phyloP scores from a whole-genome alignment of 2,113 vertebrate genomes.

The Leiothrix lutea region DNA sequence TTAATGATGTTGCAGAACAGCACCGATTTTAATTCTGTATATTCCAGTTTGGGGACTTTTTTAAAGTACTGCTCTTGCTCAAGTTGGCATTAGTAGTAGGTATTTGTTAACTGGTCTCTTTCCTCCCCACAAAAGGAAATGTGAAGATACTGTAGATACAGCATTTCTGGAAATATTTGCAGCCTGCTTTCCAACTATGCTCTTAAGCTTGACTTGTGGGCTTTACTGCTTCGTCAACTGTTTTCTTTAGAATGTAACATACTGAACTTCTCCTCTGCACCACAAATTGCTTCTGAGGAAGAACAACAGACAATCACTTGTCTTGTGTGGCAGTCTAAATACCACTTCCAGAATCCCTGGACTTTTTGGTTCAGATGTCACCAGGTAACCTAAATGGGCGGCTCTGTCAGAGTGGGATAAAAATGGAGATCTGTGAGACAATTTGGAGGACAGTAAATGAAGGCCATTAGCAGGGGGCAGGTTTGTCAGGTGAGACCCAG shows the following conservation, averaged over 20 bases:
- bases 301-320: background rate
- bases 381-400: background rate
- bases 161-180: background rate
- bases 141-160: background rate
- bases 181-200: background rate
- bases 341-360: background rate
- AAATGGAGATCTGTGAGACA: background rate
- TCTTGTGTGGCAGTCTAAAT: background rate
- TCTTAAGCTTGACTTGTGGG: background rate
- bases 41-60: slow-evolving; percentile 10
- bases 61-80: background rate
- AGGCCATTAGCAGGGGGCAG: background rate
- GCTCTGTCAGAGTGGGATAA: background rate
- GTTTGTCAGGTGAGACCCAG: background rate
- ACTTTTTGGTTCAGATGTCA: background rate
- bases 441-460: background rate
- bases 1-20: slow-evolving; percentile 18
- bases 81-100: background rate
- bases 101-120: background rate
- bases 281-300: background rate
- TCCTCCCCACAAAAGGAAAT: background rate
- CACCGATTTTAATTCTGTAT: slow-evolving; percentile 4
- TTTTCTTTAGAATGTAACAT: background rate
- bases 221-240: background rate
- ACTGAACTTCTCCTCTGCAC: background rate